A percentile compares a stretch with the other conserved stretches of the same genome.
Conservation (phyloP, 2,797 vertebrate species). For the Intellagama lesueurii region DNA sequence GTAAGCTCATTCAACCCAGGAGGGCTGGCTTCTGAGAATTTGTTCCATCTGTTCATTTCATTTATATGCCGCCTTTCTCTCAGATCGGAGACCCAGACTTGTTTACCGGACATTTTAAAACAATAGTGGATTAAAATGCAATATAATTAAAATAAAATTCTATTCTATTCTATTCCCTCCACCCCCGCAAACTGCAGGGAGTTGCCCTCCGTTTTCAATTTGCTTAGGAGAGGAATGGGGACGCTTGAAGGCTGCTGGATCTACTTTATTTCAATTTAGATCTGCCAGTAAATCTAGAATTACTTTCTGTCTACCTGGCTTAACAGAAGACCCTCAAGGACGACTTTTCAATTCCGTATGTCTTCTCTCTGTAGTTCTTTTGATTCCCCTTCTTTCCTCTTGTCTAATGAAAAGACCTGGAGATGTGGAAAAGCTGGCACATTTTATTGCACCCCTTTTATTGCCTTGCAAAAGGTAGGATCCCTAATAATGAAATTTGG, state of each 20-base stretch:
- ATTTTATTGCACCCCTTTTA: not conserved
- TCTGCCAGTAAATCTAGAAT: too few species aligned
- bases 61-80: too few species aligned
- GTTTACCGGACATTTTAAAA: too few species aligned
- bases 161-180: too few species aligned
- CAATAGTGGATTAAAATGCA: too few species aligned
- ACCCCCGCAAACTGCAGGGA: too few species aligned
- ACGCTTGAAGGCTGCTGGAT: not conserved
- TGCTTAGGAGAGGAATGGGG: not conserved
- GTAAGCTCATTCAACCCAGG: not conserved
- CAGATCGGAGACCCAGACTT: too few species aligned
- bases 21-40: not conserved
- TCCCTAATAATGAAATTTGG: not conserved
- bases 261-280: not conserved
- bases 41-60: too few species aligned
- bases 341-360: too few species aligned
- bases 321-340: too few species aligned
- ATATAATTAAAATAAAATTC: too few species aligned
- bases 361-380: not conserved
- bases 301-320: too few species aligned
- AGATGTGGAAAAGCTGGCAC: not conserved
- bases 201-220: not conserved
- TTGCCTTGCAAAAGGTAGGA: not conserved
- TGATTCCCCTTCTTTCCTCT: not conserved
- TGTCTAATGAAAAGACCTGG: not conserved